Evolutionary conservation across 2,888 invertebrate genomes (phyloP).

Genomic region (Stegana nigrithorax): DNA sequence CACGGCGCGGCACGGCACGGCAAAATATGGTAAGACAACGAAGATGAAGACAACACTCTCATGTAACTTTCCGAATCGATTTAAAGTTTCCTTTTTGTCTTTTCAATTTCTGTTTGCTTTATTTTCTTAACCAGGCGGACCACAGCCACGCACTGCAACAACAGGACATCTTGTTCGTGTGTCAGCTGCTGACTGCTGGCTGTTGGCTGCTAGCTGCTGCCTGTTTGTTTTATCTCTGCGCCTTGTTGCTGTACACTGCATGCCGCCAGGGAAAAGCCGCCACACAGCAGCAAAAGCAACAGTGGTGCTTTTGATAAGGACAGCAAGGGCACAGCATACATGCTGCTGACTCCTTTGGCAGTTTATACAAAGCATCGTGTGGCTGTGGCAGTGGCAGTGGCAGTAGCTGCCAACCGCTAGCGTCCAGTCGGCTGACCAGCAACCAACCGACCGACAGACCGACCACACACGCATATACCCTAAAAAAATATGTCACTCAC

Average conservation of each 20-base stretch:
- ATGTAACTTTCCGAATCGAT: conserved; percentile 20
- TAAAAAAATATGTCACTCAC: conserved; percentile 55
- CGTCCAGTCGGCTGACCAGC: too few species aligned
- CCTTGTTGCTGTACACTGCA: not conserved
- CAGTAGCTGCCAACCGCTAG: too few species aligned
- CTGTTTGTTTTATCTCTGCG: conserved; percentile 2
- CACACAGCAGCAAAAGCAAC: not conserved
- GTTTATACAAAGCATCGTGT: too few species aligned
- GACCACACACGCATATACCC: not conserved
- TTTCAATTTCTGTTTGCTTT: not conserved
- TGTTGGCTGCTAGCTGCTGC: too few species aligned
- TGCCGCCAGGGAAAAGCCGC: not conserved
- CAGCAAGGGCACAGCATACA: too few species aligned
- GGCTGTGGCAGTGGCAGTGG: too few species aligned
- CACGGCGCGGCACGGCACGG: not conserved
- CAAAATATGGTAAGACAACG: not conserved
- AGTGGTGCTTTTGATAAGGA: conserved; percentile 4
- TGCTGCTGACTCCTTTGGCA: too few species aligned
- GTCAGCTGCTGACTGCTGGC: not conserved
- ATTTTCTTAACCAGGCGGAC: not conserved
- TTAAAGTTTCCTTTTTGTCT: conserved; percentile 11
- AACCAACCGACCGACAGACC: too few species aligned
- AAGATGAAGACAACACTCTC: conserved; percentile 5
- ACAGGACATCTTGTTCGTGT: conserved; percentile 9
- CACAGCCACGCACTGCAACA: not conserved